Evolutionary conservation across 2,888 invertebrate genomes (phyloP).

Genomic region (Phytoseiulus persimilis): DNA sequence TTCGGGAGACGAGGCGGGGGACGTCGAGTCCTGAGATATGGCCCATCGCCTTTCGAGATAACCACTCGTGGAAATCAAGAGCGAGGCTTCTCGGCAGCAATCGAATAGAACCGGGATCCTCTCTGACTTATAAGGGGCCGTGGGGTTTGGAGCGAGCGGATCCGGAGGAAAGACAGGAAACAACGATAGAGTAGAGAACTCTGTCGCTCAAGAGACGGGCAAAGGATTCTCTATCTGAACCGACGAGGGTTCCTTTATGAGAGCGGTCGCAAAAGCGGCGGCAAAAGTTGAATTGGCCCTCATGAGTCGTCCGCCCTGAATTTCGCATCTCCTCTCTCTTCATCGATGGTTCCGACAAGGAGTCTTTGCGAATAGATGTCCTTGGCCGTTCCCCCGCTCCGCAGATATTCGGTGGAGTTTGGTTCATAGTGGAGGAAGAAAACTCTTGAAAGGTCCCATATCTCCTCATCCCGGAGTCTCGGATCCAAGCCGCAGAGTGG

Average conservation of each 20-base stretch:
- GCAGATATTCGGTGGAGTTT: neutral
- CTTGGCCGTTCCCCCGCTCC: neutral
- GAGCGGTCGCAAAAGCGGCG: neutral
- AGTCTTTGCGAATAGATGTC: neutral
- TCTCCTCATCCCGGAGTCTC: too few species aligned
- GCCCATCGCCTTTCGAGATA: neutral
- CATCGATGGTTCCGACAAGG: neutral
- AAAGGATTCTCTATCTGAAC: neutral
- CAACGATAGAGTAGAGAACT: neutral
- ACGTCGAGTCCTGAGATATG: neutral
- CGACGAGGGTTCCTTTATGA: neutral
- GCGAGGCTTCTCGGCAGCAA: neutral
- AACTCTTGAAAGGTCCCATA: too few species aligned
- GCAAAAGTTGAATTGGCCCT: neutral
- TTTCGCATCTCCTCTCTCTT: neutral
- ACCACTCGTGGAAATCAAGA: neutral
- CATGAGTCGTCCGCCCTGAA: neutral
- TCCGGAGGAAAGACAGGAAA: neutral
- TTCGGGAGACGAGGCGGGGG: neutral
- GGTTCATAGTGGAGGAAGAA: neutral
- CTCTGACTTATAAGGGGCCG: neutral
- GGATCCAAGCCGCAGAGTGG: too few species aligned
- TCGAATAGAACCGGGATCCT: neutral
- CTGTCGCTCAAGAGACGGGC: neutral
- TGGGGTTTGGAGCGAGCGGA: neutral